These are phyloP conservation scores for Procambarus clarkii DNA, from an alignment of 1,140 invertebrate genomes.

Conservation along the genomic window DNA sequence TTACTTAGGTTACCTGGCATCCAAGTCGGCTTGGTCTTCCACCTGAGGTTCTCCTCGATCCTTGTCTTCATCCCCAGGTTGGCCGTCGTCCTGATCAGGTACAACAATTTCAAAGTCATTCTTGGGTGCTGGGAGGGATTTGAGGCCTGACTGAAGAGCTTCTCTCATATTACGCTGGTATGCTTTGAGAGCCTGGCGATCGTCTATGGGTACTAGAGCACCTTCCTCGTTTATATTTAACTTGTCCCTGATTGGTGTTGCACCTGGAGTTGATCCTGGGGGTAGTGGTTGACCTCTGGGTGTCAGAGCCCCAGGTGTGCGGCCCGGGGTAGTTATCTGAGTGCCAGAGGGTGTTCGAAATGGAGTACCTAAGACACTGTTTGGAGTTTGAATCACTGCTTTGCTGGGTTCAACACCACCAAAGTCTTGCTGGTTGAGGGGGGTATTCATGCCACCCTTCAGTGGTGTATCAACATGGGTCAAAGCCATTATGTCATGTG, in stretches of 20 bases:
- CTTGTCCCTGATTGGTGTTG: constrained; percentile 90
- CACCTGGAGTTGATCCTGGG: constrained; percentile 68
- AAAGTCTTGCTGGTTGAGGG: constrained; percentile 92
- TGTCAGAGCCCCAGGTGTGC: constrained; percentile 71
- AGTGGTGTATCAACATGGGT: constrained; percentile 98
- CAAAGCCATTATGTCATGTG: constrained; percentile 98
- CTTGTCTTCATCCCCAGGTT: constrained; percentile 75
- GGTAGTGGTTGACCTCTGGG: constrained; percentile 69
- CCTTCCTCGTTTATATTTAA: constrained; percentile 96
- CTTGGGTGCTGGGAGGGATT: constrained; percentile 89
- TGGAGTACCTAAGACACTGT: constrained; percentile 95
- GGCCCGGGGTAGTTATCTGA: constrained; percentile 69
- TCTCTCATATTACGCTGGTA: constrained; percentile 65
- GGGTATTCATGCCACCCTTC: constrained; percentile 96
- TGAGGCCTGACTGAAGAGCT: constrained; percentile 84
- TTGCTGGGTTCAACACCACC: constrained; percentile 86
- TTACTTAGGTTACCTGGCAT: constrained; percentile 79
- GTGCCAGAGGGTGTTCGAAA: constrained; percentile 82
- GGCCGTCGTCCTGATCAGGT: constrained; percentile 87
- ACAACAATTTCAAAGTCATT: constrained; percentile 99
- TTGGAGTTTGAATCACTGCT: constrained; percentile 89
- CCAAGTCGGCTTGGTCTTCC: constrained; percentile 94
- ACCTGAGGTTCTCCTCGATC: constrained; percentile 76
- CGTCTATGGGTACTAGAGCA: constrained; percentile 76
- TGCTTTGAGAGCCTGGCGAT: constrained; percentile 61